These are phyloP conservation scores for Drosophila persimilis DNA, from an alignment of 1,140 invertebrate species.

Conservation along the genomic window DNA sequence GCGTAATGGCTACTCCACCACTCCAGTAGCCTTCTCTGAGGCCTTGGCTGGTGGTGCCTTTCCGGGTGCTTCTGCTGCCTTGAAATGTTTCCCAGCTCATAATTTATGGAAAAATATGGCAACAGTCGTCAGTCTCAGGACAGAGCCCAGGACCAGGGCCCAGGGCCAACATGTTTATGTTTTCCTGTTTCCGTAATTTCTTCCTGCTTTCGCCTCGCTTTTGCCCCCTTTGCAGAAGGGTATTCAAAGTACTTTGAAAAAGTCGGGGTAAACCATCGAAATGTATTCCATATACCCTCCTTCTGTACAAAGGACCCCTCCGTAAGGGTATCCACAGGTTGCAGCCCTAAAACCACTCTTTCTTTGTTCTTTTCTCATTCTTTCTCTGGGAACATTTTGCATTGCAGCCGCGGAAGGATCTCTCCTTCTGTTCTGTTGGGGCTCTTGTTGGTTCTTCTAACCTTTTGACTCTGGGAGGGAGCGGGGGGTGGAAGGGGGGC, in stretches of 20 bases:
- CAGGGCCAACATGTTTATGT: constrained; percentile 69
- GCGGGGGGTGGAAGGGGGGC: no score
- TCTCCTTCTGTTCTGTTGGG: no score
- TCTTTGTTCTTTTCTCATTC: no score
- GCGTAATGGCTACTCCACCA: constrained; percentile 57
- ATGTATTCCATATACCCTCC: no score
- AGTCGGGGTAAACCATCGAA: no score
- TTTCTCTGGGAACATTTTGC: no score
- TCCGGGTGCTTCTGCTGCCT: constrained; percentile 50
- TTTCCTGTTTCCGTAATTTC: constrained; percentile 79
- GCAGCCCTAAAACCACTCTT: no score
- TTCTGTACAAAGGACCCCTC: no score
- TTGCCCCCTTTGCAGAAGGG: constrained; percentile 13
- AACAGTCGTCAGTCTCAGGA: background rate
- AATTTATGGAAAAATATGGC: constrained; percentile 74
- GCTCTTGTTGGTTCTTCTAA: no score
- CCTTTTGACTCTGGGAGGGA: background rate
- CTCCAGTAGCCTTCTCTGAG: no score
- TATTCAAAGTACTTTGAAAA: no score
- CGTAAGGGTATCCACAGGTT: no score
- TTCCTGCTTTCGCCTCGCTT: constrained; percentile 43
- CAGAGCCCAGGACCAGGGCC: constrained; percentile 32
- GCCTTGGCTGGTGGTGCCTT: constrained; percentile 16
- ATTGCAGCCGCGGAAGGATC: constrained; percentile 7
- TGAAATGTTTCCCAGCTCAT: constrained; percentile 70